Percentiles rank a stretch among this genome's conserved stretches.
Conservation (phyloP, 2,888 invertebrate species). For the Erpobdella octoculata region DNA sequence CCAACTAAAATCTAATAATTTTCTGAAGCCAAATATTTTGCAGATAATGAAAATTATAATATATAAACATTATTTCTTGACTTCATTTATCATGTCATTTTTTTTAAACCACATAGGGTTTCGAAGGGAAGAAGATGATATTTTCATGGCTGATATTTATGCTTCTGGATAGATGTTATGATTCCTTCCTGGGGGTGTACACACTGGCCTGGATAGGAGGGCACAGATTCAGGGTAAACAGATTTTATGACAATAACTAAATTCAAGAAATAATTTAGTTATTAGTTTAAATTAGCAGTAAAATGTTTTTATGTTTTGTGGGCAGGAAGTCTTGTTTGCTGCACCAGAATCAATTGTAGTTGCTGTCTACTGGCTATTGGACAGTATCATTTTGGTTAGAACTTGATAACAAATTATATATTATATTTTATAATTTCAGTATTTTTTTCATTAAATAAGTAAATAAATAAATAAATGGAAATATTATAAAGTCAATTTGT, state of each 20-base stretch:
- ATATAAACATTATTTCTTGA: too few relatives aligned
- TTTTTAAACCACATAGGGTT: slow-evolving; percentile 31
- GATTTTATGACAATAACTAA: neutral
- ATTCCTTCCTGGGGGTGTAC: slow-evolving; percentile 34
- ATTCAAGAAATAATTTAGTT: neutral
- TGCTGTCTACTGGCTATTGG: slow-evolving; percentile 34
- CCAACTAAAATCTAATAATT: too few relatives aligned
- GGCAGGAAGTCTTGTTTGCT: slow-evolving; percentile 35
- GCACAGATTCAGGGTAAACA: slow-evolving; percentile 34
- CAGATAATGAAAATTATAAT: too few relatives aligned
- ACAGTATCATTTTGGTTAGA: slow-evolving; percentile 32
- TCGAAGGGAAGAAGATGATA: slow-evolving; percentile 33
- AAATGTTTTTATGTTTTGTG: too few relatives aligned
- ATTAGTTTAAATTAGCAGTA: neutral
- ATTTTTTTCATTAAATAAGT: too few relatives aligned
- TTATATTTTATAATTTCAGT: too few relatives aligned
- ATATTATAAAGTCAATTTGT: neutral
- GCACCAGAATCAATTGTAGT: slow-evolving; percentile 33
- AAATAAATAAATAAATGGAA: too few relatives aligned
- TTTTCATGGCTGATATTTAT: slow-evolving; percentile 31
- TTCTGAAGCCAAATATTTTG: too few relatives aligned
- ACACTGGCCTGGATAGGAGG: slow-evolving; percentile 35
- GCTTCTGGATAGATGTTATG: slow-evolving; percentile 25
- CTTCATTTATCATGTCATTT: too few relatives aligned
- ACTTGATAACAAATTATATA: neutral